Conservation (phyloP, 1,140 invertebrate species). For the Orius insidiosus region DNA sequence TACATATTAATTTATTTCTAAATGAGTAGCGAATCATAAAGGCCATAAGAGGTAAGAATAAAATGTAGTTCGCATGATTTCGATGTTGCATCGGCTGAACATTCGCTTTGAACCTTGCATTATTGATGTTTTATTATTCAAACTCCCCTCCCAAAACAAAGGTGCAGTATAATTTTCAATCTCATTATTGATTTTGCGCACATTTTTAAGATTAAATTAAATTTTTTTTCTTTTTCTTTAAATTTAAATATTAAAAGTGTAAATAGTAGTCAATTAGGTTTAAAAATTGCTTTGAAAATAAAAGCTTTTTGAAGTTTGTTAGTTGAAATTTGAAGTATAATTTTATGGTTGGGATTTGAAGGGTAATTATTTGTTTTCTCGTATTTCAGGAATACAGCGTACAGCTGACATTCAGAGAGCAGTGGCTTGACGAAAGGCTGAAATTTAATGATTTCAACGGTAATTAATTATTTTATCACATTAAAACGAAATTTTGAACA, state of each 20-base stretch:
- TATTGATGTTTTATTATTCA: constrained; percentile 5
- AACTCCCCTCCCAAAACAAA: background rate
- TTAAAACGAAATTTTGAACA: no score
- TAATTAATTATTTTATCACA: constrained; percentile 21
- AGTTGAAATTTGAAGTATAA: background rate
- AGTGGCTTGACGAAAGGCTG: constrained; percentile 85
- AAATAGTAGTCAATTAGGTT: background rate
- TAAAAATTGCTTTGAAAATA: constrained; percentile 7
- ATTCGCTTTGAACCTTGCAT: background rate
- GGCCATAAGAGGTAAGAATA: constrained; percentile 4
- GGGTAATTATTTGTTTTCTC: constrained; percentile 9
- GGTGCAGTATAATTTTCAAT: constrained; percentile 3
- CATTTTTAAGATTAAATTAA: background rate
- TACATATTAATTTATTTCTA: constrained; percentile 3
- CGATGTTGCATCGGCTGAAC: background rate
- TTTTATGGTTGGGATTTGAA: background rate
- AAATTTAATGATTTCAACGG: constrained; percentile 76
- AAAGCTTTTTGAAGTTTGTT: no score
- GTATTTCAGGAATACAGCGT: constrained; percentile 76
- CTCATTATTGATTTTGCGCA: constrained; percentile 1
- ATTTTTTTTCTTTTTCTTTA: background rate
- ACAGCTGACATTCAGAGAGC: constrained; percentile 87
- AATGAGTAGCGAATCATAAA: constrained; percentile 9
- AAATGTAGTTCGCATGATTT: background rate
- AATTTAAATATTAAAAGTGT: constrained; percentile 1